Evolutionary conservation across 2,113 vertebrate genomes (phyloP).

Genomic region (Pitta sordida): DNA sequence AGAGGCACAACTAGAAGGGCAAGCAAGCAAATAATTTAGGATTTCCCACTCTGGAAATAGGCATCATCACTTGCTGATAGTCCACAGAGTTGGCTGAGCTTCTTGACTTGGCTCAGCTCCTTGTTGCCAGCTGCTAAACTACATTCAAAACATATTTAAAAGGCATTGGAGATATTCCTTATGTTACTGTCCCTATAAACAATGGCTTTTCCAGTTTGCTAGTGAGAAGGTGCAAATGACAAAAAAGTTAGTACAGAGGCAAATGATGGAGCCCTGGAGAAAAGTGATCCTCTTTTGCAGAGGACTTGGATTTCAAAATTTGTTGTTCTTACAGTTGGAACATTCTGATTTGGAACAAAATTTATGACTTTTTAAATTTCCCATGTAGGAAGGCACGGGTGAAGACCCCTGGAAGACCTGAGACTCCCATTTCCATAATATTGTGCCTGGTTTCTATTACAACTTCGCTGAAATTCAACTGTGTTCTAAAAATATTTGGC

Average conservation of each 20-base stretch:
- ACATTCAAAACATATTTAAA: not conserved
- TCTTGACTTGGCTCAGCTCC: slow-evolving; percentile 11
- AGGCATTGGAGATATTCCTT: not conserved
- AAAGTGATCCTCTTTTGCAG: not conserved
- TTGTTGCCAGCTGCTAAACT: not conserved
- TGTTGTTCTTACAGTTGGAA: not conserved
- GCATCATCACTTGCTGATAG: not conserved
- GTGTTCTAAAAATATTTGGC: not conserved
- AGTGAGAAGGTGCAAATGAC: not conserved
- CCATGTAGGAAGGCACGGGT: not conserved
- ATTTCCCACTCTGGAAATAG: slow-evolving; percentile 7
- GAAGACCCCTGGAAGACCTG: not conserved
- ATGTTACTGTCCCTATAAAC: not conserved
- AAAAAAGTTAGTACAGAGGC: not conserved
- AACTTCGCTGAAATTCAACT: not conserved
- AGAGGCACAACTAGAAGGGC: not conserved
- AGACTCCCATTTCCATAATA: not conserved
- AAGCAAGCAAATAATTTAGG: not conserved
- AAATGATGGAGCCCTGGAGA: not conserved
- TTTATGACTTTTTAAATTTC: not conserved
- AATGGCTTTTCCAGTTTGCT: not conserved
- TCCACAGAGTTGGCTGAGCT: not conserved
- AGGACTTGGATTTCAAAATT: not conserved
- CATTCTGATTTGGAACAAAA: not conserved
- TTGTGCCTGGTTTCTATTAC: not conserved